These are phyloP conservation scores for Celastrina argiolus DNA, from an alignment of 2,888 invertebrate genomes.

Conservation along the genomic window DNA sequence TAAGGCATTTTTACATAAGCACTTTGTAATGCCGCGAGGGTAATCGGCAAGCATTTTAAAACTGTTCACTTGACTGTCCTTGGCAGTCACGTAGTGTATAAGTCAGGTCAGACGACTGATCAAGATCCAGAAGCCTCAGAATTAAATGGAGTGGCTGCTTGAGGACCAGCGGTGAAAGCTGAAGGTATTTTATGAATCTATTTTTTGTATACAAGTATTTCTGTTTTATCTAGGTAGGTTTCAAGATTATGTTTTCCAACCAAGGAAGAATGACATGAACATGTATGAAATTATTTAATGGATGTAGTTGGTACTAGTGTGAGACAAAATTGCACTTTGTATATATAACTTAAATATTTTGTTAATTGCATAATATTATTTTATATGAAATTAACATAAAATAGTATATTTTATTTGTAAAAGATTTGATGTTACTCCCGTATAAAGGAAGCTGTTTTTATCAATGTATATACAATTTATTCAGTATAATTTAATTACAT, in stretches of 20 bases:
- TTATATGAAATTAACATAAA: neutral
- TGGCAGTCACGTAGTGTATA: conserved; percentile 77
- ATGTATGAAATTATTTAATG: neutral
- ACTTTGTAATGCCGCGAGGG: conserved; percentile 47
- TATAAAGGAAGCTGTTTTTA: neutral
- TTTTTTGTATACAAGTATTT: conserved; percentile 69
- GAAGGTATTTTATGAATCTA: conserved; percentile 76
- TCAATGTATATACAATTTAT: conserved; percentile 21
- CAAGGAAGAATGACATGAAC: conserved; percentile 18
- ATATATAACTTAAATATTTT: neutral
- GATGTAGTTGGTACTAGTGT: conserved; percentile 1
- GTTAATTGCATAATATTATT: neutral
- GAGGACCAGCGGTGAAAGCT: conserved; percentile 65
- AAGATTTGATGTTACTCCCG: neutral
- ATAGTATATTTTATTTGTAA: neutral
- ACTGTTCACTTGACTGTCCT: conserved; percentile 76
- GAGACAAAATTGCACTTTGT: neutral
- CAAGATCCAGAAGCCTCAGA: conserved; percentile 74
- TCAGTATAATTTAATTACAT: conserved; percentile 33
- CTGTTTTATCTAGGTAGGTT: conserved; percentile 31
- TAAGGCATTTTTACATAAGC: conserved; percentile 46
- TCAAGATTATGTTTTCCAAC: conserved; percentile 6
- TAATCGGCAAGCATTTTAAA: conserved; percentile 72
- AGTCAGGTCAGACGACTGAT: conserved; percentile 78
- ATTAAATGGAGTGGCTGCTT: conserved; percentile 72